A percentile compares a stretch with the other conserved stretches of the same genome.
Evolutionary conservation across 2,113 vertebrate genomes (phyloP).

Genomic region (Poicephalus meyeri): DNA sequence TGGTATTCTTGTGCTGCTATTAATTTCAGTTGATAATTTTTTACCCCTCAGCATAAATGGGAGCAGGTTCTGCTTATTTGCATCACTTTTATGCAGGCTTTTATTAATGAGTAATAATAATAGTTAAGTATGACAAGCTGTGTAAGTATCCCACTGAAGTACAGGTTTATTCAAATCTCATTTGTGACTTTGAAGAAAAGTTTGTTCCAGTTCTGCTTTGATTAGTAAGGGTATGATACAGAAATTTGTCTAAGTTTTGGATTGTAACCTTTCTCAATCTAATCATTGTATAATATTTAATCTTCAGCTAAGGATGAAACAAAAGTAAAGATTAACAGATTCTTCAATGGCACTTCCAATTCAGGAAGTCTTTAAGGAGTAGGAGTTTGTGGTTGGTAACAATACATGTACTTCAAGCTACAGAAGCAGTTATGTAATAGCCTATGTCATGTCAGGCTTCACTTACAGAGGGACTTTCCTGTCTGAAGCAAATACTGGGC

Average conservation of each 20-base stretch:
- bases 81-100: not conserved
- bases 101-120: not conserved
- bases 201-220: not conserved
- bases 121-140: not conserved
- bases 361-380: not conserved
- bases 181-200: not conserved
- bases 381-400: not conserved
- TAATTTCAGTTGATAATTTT: accelerated
- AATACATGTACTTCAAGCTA: not conserved
- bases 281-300: not conserved
- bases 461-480: not conserved
- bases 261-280: not conserved
- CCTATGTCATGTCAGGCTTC: not conserved
- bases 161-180: not conserved
- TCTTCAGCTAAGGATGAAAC: not conserved
- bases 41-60: not conserved
- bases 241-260: not conserved
- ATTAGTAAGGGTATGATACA: not conserved
- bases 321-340: not conserved
- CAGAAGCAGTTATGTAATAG: not conserved
- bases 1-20: not conserved
- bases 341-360: not conserved
- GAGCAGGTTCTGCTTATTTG: not conserved
- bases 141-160: not conserved
- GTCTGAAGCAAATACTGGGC: not conserved